A percentile compares a stretch with the other conserved stretches of the same genome.
phyloP scores from a whole-genome alignment of 2,113 vertebrate species.

The Thalassarche chlororhynchos region DNA sequence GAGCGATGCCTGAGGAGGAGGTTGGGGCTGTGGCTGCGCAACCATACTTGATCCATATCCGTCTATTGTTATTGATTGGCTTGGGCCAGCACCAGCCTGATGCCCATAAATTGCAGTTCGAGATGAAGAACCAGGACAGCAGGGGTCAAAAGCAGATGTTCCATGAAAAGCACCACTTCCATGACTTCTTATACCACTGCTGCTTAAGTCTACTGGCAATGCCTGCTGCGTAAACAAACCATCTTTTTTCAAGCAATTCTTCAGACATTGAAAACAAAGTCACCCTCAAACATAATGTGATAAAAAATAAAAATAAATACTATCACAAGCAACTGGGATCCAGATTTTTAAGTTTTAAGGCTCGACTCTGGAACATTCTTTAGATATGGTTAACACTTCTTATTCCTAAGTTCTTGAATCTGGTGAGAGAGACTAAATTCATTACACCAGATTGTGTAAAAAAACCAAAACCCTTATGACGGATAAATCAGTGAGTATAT shows the following conservation, averaged over 20 bases:
- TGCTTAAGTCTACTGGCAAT: constrained; percentile 96
- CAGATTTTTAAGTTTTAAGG: background rate
- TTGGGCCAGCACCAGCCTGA: constrained; percentile 86
- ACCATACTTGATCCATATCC: constrained; percentile 88
- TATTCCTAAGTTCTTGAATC: background rate
- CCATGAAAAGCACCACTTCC: constrained; percentile 88
- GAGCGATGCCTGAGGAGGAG: constrained; percentile 87
- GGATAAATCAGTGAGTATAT: background rate
- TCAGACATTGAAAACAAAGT: background rate
- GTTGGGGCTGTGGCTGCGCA: constrained; percentile 79
- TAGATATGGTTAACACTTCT: background rate
- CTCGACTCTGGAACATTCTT: background rate
- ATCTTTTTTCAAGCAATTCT: constrained; percentile 7
- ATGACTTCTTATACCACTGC: constrained; percentile 85
- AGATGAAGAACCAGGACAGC: constrained; percentile 93
- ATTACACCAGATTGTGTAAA: background rate
- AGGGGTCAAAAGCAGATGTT: constrained; percentile 94
- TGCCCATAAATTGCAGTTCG: constrained; percentile 87
- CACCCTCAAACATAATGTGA: background rate
- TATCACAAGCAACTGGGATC: background rate
- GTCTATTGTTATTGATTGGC: constrained; percentile 86
- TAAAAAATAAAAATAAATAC: background rate
- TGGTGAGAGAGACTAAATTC: background rate
- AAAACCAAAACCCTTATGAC: accelerated
- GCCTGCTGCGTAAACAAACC: constrained; percentile 84